A percentile compares a stretch with the other conserved stretches of the same genome.
These are phyloP conservation scores for Sicus ferrugineus DNA, from an alignment of 2,888 invertebrate species.

Conservation along the genomic window DNA sequence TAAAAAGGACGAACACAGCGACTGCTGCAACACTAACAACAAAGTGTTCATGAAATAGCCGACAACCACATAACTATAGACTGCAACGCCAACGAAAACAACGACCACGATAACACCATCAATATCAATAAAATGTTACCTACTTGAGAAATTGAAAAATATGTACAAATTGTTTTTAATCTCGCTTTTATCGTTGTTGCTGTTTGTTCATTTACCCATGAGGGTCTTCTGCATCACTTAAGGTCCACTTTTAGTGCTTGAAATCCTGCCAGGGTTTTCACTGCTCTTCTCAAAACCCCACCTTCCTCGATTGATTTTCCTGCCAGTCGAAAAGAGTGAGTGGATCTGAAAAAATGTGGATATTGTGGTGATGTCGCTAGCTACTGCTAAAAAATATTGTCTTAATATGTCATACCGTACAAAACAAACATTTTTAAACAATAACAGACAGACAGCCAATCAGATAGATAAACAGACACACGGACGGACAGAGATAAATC, in stretches of 20 bases:
- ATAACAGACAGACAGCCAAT: too few relatives aligned
- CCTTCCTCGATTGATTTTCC: too few relatives aligned
- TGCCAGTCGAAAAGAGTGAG: too few relatives aligned
- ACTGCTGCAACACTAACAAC: conserved; percentile 1
- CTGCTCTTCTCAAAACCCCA: too few relatives aligned
- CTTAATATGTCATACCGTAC: too few relatives aligned
- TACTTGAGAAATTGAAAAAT: conserved; percentile 21
- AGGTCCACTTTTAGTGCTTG: too few relatives aligned
- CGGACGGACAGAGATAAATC: too few relatives aligned
- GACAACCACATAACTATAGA: conserved; percentile 8
- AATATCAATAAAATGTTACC: conserved; percentile 15
- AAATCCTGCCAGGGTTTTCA: neutral
- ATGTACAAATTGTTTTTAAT: conserved; percentile 2
- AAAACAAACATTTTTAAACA: too few relatives aligned
- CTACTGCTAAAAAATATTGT: too few relatives aligned
- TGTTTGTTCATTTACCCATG: conserved; percentile 40
- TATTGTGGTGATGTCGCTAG: too few relatives aligned
- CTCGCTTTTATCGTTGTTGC: conserved; percentile 19
- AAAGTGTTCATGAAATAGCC: conserved; percentile 9
- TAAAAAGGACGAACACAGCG: neutral
- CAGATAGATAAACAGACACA: too few relatives aligned
- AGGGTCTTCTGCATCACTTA: neutral
- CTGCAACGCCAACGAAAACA: neutral
- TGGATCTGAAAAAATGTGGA: neutral
- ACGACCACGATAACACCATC: conserved; percentile 2